Base-by-base conservation (phyloP, 2,888 invertebrate genomes). In the Agrotis ipsilon region DNA sequence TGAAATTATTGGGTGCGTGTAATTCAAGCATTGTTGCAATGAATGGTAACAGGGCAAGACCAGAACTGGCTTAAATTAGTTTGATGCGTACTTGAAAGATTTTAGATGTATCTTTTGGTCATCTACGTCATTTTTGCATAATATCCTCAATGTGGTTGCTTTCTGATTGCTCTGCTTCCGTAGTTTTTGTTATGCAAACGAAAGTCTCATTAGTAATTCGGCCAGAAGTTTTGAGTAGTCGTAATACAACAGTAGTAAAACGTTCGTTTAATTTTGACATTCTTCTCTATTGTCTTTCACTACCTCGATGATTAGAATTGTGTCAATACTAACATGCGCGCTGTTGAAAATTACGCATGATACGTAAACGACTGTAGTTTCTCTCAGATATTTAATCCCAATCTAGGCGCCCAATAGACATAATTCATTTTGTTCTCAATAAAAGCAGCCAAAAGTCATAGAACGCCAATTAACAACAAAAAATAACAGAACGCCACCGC, bases 1-100 rank as follows among this genome's bases (percentile, higher is more conserved):
- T 80, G 71, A 78, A 82, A 72, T 71, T 72, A 80, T 78, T 69
- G 62, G 65, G 57, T 69, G 78, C 71, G 57, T 74, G 65, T 60
- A 68, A 59, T 52, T 54, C 3, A 61, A 43, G 27, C 5, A 60
- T 62, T 72, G 54, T 49, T 54, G 60, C 32, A 51, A 57, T 24
- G n/a, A 24, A 2, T 32, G 5, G 43, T 27, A 24, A 14, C 6
- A 43, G n/a, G n/a, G 32, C 39, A 27, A 49, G 24, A 46, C 43
- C 45, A 43, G 24, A 27, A 27, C 0, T 32, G 24, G 16, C 5
- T n/a, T 16, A 74, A 7, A 14, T 21, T 21, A 1, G 21, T 39
- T 65, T 75, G 32, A 49, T 19, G 43, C 16, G 9, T 39, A 54
- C 2, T 48, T 73, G 3, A 39, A 66, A 51, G 21, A 5, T 59